Percentiles rank a stretch among this genome's conserved stretches.
Evolutionary conservation across 2,888 invertebrate species (phyloP).

Genomic region (Lasioglossum morio): DNA sequence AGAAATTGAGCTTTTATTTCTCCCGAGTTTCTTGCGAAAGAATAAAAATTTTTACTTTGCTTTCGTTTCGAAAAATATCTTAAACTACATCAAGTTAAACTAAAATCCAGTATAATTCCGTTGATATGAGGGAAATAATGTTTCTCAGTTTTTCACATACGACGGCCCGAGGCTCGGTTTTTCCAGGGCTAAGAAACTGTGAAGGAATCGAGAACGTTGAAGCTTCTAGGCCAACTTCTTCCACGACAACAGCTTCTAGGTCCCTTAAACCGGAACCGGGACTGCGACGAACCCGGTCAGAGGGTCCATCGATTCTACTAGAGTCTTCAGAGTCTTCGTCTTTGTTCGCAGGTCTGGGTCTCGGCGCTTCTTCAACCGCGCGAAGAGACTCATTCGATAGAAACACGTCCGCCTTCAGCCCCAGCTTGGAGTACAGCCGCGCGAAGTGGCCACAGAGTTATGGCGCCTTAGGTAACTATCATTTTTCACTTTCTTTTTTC

Average conservation of each 20-base stretch:
- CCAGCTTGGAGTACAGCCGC: slow-evolving; percentile 89
- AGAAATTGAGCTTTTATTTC: no score
- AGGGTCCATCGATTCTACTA: background rate
- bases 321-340: slow-evolving; percentile 10
- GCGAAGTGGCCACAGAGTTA: slow-evolving; percentile 87
- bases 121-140: background rate
- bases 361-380: slow-evolving; percentile 87
- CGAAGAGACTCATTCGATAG: slow-evolving; percentile 92
- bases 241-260: background rate
- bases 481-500: background rate
- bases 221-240: background rate
- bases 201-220: background rate
- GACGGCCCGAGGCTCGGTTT: background rate
- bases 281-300: background rate
- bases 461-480: slow-evolving; percentile 85
- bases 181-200: background rate
- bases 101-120: background rate
- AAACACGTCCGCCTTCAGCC: slow-evolving; percentile 91
- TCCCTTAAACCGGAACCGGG: background rate
- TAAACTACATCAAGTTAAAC: background rate
- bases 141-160: background rate
- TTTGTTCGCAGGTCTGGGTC: slow-evolving; percentile 83
- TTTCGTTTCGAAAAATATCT: no score
- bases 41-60: no score
- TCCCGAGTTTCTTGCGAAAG: no score